Conservation (phyloP, 2,797 vertebrate genomes). For the Megalops cyprinoides region DNA sequence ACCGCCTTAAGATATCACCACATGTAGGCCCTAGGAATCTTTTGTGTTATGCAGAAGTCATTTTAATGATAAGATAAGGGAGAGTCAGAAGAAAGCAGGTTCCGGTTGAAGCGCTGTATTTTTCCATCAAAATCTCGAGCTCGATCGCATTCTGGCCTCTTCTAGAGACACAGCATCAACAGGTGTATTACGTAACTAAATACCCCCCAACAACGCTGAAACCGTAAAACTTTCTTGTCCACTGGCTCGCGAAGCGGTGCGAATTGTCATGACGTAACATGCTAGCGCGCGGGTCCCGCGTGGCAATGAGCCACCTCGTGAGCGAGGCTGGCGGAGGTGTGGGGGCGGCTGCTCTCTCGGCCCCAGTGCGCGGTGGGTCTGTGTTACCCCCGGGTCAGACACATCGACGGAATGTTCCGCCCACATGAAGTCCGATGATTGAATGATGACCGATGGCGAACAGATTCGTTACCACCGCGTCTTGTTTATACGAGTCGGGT, state of each 20-base stretch:
- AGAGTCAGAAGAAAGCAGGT: background rate
- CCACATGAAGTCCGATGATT: slow-evolving; percentile 6
- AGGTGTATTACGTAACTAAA: background rate
- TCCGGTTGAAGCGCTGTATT: background rate
- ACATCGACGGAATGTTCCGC: background rate
- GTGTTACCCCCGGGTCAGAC: background rate
- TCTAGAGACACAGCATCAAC: no score
- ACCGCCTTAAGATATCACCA: no score
- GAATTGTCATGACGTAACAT: background rate
- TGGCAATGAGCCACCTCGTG: background rate
- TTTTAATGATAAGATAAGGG: background rate
- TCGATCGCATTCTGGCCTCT: no score
- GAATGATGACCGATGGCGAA: background rate
- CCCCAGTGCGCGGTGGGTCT: background rate
- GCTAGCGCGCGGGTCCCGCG: background rate
- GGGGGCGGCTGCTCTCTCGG: background rate
- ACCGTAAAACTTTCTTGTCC: background rate
- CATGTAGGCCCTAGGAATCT: background rate
- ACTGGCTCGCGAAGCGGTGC: background rate
- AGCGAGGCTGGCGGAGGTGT: background rate
- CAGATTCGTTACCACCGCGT: background rate
- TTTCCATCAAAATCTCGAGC: no score
- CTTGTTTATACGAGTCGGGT: background rate
- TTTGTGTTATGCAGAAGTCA: background rate
- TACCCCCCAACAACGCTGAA: no score